Evolutionary conservation across 2,797 vertebrate species (phyloP), one percentile per base, ranked within the genome.

Genomic region (Synaphobranchus kaupii): DNA sequence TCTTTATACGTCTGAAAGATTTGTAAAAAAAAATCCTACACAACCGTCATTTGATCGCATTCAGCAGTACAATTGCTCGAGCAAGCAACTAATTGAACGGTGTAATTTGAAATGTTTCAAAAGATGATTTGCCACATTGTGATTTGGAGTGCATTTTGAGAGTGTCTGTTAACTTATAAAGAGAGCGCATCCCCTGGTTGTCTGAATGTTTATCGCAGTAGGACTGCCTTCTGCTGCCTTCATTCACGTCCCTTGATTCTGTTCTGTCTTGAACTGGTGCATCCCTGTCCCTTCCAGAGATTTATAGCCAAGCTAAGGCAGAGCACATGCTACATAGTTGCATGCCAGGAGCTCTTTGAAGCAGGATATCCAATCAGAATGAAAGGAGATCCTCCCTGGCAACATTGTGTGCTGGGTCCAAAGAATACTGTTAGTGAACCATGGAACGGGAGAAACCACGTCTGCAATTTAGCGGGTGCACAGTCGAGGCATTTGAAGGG

Each of bases 301-400:
- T 92, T 91, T 92, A 92, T 89, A 90, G 50, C 48, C 71, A 82
- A 66, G 86, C 87, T 86, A 86, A 89, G 63, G 80, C 86, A 63
- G 50, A 85, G 56, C 92, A 93, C 91, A 90, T 93, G 92, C 87
- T 89, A 85, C 89, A 85, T 82, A 78, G 89, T 87, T 80, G 80
- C 90, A 91, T 93, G 89, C 92, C 92, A 82, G 86, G 89, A 91
- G 90, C 90, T 90, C 90, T 92, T 91, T 88, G 81, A 91, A 85
- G 86, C 87, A 25, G 60, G 71, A 52, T 76, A 90, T 13, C 86
- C 86, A 60, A 82, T 90, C 78, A 47, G n/a, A 15, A 87, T 84
- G 87, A 86, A 90, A 88, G 84, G 86, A 85, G 50, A 88, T 17
- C 88, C 73, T 10, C 1, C 71, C 47, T 76, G 91, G 86, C 87